Conservation (phyloP, 2,113 vertebrate species). For the Caloenas nicobarica region DNA sequence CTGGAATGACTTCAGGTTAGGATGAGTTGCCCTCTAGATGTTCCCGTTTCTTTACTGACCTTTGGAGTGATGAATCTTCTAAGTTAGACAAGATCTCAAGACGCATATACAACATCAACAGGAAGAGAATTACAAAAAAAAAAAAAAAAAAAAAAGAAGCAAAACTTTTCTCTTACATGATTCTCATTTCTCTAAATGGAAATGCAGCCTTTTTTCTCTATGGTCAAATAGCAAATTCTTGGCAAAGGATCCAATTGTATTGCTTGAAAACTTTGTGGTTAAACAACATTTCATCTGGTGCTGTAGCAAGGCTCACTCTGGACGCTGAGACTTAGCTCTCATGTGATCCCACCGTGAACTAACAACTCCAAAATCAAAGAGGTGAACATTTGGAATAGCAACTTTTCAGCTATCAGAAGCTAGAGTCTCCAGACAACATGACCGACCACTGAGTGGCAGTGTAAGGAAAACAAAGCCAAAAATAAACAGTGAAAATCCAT, state of each 20-base stretch:
- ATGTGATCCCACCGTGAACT: background rate
- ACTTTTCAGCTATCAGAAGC: background rate
- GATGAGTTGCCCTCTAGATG: background rate
- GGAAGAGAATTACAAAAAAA: background rate
- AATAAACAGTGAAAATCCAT: background rate
- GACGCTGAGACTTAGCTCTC: background rate
- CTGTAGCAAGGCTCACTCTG: background rate
- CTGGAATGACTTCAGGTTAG: background rate
- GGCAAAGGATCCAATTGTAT: accelerated
- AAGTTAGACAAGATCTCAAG: background rate
- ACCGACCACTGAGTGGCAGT: background rate
- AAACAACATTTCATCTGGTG: background rate
- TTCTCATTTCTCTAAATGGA: background rate
- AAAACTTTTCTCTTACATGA: background rate
- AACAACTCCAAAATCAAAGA: background rate
- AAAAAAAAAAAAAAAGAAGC: background rate
- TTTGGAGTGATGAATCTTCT: background rate
- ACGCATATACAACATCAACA: background rate
- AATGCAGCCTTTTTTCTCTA: background rate
- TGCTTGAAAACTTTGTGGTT: background rate
- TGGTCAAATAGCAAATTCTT: background rate
- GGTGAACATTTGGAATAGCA: background rate
- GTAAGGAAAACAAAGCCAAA: conserved; percentile 13
- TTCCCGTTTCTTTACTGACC: background rate
- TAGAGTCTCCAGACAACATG: background rate